Evolutionary conservation across 2,113 vertebrate species (phyloP).

Genomic region (Syrrhaptes paradoxus): DNA sequence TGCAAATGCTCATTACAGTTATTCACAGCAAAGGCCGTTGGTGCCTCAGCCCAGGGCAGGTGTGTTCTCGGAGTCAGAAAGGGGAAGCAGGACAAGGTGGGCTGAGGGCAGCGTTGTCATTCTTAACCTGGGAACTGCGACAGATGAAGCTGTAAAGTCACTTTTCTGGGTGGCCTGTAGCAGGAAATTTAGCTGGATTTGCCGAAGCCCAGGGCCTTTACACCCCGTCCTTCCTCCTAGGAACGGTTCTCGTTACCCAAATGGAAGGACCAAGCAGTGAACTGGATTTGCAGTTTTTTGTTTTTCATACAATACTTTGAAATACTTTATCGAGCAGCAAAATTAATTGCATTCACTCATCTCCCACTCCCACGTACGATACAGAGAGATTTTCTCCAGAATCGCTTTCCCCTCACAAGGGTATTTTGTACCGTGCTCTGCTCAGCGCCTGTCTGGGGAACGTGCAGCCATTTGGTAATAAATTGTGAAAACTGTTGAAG

Average conservation of each 20-base stretch:
- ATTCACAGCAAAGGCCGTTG: background rate
- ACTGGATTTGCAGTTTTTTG: background rate
- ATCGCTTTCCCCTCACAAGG: background rate
- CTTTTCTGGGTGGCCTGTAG: background rate
- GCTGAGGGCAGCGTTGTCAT: background rate
- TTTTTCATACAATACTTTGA: background rate
- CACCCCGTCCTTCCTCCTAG: background rate
- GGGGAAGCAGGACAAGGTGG: background rate
- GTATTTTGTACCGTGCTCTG: background rate
- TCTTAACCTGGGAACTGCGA: background rate
- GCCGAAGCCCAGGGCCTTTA: background rate
- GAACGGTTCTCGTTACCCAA: background rate
- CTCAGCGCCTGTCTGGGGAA: background rate
- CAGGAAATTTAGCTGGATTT: background rate
- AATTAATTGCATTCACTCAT: background rate
- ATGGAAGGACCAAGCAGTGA: background rate
- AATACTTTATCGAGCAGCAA: background rate
- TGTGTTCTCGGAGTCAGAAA: background rate
- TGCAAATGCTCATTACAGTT: background rate
- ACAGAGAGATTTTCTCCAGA: background rate
- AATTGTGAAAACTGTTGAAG: background rate
- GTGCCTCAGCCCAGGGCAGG: background rate
- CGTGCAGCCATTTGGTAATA: conserved; percentile 20
- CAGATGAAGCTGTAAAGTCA: background rate
- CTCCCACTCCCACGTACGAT: background rate